Conservation (phyloP, 2,113 vertebrate species). For the Leptobrachium ailaonicum region DNA sequence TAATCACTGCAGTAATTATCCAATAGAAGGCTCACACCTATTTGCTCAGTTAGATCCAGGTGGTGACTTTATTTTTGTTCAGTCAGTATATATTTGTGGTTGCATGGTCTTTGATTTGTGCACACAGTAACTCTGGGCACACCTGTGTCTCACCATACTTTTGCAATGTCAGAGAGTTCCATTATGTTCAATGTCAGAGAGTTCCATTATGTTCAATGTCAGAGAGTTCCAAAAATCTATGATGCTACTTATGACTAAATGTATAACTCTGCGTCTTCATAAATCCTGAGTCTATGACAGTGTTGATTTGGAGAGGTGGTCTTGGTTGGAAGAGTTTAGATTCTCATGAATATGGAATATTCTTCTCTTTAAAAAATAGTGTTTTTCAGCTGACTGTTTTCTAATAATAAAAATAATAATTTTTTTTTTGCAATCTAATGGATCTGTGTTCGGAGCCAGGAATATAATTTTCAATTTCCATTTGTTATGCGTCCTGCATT, state of each 20-base stretch:
- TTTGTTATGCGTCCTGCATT: slow-evolving; percentile 42
- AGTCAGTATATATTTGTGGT: too few relatives aligned
- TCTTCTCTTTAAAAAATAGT: slow-evolving; percentile 48
- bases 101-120: too few relatives aligned
- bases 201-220: not conserved
- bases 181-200: not conserved
- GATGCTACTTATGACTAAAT: slow-evolving; percentile 55
- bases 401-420: slow-evolving; percentile 26
- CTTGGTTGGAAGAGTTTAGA: slow-evolving; percentile 53
- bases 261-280: slow-evolving; percentile 52
- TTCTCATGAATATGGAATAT: slow-evolving; percentile 54
- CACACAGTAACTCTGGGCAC: too few relatives aligned
- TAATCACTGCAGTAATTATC: too few relatives aligned
- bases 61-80: too few relatives aligned
- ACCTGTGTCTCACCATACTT: too few relatives aligned
- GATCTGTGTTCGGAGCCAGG: slow-evolving; percentile 38
- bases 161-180: too few relatives aligned
- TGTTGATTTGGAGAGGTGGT: slow-evolving; percentile 53
- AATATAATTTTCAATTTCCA: slow-evolving; percentile 47
- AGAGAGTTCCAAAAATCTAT: slow-evolving; percentile 37
- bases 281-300: slow-evolving; percentile 50
- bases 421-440: slow-evolving; percentile 24
- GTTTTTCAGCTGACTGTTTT: slow-evolving; percentile 50
- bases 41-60: too few relatives aligned
- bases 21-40: too few relatives aligned